Evolutionary conservation across 2,113 vertebrate genomes (phyloP).

Genomic region (Istiophorus platypterus): DNA sequence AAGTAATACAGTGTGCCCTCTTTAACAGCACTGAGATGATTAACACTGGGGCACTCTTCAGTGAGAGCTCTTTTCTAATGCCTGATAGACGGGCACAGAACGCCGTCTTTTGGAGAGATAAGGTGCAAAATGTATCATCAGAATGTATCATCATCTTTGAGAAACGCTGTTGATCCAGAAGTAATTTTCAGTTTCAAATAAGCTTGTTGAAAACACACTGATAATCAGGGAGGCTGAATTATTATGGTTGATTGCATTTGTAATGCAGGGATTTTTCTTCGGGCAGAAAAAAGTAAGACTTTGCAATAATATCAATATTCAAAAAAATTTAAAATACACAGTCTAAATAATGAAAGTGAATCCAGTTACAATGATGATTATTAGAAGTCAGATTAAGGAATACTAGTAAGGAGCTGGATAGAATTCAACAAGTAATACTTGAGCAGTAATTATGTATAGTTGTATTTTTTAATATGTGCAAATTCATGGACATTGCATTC

Average conservation of each 20-base stretch:
- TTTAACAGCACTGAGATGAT: conserved; percentile 6
- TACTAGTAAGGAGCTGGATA: not conserved
- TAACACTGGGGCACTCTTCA: not conserved
- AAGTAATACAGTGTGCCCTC: conserved; percentile 3
- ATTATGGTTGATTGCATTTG: conserved; percentile 29
- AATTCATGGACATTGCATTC: conserved; percentile 14
- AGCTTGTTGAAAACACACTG: not conserved
- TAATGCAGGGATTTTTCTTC: not conserved
- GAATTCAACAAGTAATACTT: not conserved
- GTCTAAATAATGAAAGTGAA: too few species aligned
- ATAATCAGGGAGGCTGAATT: conserved; percentile 42
- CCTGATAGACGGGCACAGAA: not conserved
- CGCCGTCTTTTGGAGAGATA: conserved; percentile 18
- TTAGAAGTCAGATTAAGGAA: too few species aligned
- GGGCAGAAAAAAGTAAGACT: not conserved
- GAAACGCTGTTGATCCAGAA: conserved; percentile 44
- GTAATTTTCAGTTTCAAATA: conserved; percentile 37
- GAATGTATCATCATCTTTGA: conserved; percentile 41
- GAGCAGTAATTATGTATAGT: not conserved
- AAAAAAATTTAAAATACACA: too few species aligned
- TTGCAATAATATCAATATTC: too few species aligned
- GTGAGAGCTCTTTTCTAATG: not conserved
- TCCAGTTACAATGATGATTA: too few species aligned
- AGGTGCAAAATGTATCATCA: conserved; percentile 39
- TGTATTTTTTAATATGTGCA: not conserved